Evolutionary conservation across 2,888 invertebrate species (phyloP).

Genomic region (Panopea generosa): DNA sequence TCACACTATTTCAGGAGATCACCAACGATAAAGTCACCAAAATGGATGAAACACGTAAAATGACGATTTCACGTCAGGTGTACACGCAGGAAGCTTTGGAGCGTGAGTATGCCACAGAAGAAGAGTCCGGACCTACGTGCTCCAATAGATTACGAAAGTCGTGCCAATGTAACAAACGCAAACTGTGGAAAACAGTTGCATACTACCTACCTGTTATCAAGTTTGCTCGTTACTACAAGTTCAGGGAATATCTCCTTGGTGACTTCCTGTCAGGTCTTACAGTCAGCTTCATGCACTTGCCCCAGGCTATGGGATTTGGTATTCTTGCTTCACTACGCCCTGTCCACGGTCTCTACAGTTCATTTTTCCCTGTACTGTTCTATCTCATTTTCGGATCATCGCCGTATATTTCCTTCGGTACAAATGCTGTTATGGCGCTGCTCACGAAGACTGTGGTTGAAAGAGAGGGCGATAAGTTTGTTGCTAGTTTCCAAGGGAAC

Average conservation of each 20-base stretch:
- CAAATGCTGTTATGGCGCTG: conserved; percentile 78
- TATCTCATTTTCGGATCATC: conserved; percentile 79
- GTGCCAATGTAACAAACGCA: not conserved
- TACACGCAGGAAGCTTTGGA: not conserved
- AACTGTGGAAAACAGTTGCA: not conserved
- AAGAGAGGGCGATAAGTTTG: conserved; percentile 40
- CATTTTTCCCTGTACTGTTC: conserved; percentile 76
- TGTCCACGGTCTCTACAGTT: conserved; percentile 75
- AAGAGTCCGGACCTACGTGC: no score
- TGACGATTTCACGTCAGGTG: no score
- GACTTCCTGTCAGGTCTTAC: conserved; percentile 79
- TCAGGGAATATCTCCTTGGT: conserved; percentile 64
- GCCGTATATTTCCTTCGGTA: conserved; percentile 76
- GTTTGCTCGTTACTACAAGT: conserved; percentile 65
- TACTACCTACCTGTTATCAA: conserved; percentile 61
- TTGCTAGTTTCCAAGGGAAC: conserved; percentile 3
- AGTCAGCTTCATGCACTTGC: conserved; percentile 80
- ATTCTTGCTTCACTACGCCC: conserved; percentile 78
- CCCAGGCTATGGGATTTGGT: conserved; percentile 80
- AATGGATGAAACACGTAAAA: no score
- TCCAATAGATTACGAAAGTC: no score
- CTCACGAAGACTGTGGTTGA: conserved; percentile 75
- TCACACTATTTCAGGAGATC: no score
- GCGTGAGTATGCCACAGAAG: not conserved
- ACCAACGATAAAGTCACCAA: no score